These are phyloP conservation scores for Perizoma flavofasciatum DNA, from an alignment of 2,888 invertebrate species.

Conservation along the genomic window DNA sequence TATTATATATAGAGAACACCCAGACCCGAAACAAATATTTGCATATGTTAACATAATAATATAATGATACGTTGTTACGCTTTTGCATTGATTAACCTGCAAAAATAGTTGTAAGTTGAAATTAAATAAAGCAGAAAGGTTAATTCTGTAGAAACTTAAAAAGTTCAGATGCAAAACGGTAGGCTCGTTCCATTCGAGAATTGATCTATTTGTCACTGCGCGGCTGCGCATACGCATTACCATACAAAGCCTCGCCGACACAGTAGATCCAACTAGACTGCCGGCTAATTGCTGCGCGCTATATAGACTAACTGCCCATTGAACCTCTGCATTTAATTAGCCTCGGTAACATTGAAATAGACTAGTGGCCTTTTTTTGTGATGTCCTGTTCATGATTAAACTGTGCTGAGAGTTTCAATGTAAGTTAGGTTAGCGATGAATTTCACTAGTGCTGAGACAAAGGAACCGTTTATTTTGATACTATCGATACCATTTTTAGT, in stretches of 20 bases:
- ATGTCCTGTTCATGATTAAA: conserved; percentile 16
- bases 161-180: conserved; percentile 6
- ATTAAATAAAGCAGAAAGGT: too few species aligned
- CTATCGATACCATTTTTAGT: too few species aligned
- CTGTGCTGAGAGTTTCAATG: conserved; percentile 18
- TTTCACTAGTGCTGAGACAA: too few species aligned
- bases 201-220: conserved; percentile 29
- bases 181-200: conserved; percentile 22
- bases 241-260: conserved; percentile 27
- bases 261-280: conserved; percentile 4
- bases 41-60: too few species aligned
- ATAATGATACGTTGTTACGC: too few species aligned
- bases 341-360: conserved; percentile 25
- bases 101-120: too few species aligned
- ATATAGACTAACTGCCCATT: conserved; percentile 30
- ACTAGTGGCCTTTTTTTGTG: conserved; percentile 19
- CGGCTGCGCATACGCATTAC: conserved; percentile 21
- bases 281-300: conserved; percentile 29
- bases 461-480: too few species aligned
- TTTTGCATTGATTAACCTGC: too few species aligned
- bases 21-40: too few species aligned
- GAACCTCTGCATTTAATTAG: conserved; percentile 29
- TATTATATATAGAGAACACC: too few species aligned
- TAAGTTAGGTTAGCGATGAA: background rate
- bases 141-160: too few species aligned